These are phyloP conservation scores for Syngnathus scovelli DNA, from an alignment of 2,113 vertebrate genomes.

Conservation along the genomic window DNA sequence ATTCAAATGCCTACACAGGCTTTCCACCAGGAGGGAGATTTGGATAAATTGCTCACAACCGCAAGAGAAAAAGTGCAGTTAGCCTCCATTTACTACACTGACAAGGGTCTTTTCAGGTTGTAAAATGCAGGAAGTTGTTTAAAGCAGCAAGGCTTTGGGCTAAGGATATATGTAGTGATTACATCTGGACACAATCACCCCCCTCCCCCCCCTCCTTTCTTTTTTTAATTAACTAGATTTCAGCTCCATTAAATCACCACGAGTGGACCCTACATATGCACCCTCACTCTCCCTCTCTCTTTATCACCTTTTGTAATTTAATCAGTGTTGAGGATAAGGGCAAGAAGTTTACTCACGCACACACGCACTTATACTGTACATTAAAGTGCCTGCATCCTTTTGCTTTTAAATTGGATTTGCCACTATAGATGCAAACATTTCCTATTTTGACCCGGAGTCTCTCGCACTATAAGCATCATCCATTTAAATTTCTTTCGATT, in stretches of 20 bases:
- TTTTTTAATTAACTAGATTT: constrained; percentile 28
- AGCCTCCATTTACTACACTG: background rate
- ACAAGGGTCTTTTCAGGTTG: constrained; percentile 10
- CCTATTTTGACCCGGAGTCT: constrained; percentile 17
- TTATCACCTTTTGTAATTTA: constrained; percentile 37
- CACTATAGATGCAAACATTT: constrained; percentile 24
- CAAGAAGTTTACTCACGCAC: constrained; percentile 11
- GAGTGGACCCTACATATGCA: constrained; percentile 17
- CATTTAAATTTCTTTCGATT: background rate
- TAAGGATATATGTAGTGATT: constrained; percentile 22
- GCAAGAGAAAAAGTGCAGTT: background rate
- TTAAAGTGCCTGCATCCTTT: constrained; percentile 10
- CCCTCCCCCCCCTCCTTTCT: background rate
- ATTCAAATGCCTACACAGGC: background rate
- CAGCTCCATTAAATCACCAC: constrained; percentile 39
- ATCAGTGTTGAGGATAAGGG: constrained; percentile 28
- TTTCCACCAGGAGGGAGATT: background rate
- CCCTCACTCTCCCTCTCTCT: constrained; percentile 19
- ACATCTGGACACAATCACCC: constrained; percentile 18
- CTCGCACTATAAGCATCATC: background rate
- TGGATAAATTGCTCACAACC: background rate
- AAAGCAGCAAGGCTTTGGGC: constrained; percentile 11
- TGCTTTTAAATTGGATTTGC: constrained; percentile 30
- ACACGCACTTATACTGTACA: background rate
- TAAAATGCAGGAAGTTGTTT: constrained; percentile 20